A percentile compares a stretch with the other conserved stretches of the same genome.
phyloP scores from a whole-genome alignment of 2,113 vertebrate genomes.

The Xiphias gladius region DNA sequence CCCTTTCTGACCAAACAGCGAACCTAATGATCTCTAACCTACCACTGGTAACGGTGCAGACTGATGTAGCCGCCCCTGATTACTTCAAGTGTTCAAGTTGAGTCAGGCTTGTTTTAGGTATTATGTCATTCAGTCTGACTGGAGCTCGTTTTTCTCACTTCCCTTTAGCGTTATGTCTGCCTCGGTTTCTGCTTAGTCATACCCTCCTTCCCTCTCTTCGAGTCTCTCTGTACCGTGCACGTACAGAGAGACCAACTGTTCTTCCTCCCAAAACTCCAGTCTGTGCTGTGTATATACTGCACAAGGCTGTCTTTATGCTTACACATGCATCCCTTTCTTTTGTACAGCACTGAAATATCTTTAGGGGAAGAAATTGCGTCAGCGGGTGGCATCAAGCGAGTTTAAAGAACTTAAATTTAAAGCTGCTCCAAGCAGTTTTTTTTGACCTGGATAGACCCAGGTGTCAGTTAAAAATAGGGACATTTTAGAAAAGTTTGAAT shows the following conservation, averaged over 20 bases:
- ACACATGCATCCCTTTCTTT: constrained; percentile 1
- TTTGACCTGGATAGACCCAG: not conserved
- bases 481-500: not conserved
- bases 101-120: constrained; percentile 36
- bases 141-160: constrained; percentile 50
- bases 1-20: constrained; percentile 18
- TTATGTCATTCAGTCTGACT: constrained; percentile 58
- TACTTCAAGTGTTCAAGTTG: constrained; percentile 37
- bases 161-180: constrained; percentile 41
- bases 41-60: constrained; percentile 21
- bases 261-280: not conserved
- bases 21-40: constrained; percentile 42
- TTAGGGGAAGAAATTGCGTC: not conserved
- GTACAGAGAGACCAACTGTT: no score
- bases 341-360: not conserved
- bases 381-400: not conserved
- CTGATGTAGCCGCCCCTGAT: constrained; percentile 31
- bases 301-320: constrained; percentile 13
- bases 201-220: constrained; percentile 10
- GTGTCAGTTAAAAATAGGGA: not conserved
- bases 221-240: constrained; percentile 22
- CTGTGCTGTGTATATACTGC: constrained; percentile 1
- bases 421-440: not conserved
- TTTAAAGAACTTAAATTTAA: constrained; percentile 1
- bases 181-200: constrained; percentile 50